Conservation (phyloP, 2,797 vertebrate genomes). For the Benthosema pterotum region DNA sequence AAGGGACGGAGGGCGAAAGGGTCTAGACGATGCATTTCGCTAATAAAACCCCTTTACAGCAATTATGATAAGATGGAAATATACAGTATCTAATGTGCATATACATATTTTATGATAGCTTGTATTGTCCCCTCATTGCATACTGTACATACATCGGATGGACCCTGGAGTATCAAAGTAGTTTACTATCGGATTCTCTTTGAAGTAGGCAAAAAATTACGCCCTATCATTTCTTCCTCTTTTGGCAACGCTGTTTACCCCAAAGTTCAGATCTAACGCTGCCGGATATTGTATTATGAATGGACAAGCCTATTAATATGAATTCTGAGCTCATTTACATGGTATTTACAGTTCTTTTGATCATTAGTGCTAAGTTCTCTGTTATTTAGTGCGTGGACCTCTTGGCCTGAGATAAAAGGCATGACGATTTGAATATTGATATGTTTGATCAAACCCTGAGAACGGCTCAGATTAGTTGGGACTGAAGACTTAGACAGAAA, state of each 20-base stretch:
- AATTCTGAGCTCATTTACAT: constrained; percentile 47
- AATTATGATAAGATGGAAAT: background rate
- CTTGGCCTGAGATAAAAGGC: constrained; percentile 71
- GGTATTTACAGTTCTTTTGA: constrained; percentile 54
- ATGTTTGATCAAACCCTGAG: constrained; percentile 61
- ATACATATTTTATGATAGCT: background rate
- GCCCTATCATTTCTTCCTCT: background rate
- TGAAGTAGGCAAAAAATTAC: constrained; percentile 23
- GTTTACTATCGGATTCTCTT: constrained; percentile 31
- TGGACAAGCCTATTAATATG: constrained; percentile 52
- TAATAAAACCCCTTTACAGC: background rate
- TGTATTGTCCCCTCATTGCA: background rate
- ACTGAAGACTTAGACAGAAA: constrained; percentile 48
- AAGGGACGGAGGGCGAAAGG: too few relatives aligned
- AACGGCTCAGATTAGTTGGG: constrained; percentile 62
- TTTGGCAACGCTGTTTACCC: constrained; percentile 56
- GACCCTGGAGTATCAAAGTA: constrained; percentile 19
- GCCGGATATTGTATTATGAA: constrained; percentile 58
- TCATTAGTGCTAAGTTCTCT: constrained; percentile 57
- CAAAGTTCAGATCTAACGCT: constrained; percentile 59
- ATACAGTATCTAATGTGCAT: background rate
- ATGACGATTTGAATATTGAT: constrained; percentile 71
- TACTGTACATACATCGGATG: constrained; percentile 34
- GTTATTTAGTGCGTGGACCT: constrained; percentile 40
- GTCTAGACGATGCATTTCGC: too few relatives aligned